These are phyloP conservation scores for Zygothrica quintamaculata DNA, from an alignment of 2,888 invertebrate genomes.

Conservation along the genomic window DNA sequence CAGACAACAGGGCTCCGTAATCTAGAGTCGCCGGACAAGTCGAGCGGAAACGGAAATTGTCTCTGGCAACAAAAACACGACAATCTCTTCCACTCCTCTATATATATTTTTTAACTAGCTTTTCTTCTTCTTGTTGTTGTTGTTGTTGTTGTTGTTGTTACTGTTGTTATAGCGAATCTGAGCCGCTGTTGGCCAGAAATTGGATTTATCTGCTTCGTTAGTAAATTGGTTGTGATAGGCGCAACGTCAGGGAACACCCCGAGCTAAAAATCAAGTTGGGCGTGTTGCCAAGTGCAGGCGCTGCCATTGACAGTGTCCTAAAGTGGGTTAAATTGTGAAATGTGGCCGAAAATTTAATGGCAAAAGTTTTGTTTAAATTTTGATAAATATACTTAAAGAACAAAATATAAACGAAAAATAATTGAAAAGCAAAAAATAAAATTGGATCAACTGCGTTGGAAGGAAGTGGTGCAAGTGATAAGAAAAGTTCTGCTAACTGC, in stretches of 20 bases:
- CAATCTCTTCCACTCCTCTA: conserved; percentile 7
- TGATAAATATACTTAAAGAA: not conserved
- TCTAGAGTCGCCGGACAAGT: conserved; percentile 52
- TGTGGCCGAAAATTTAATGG: not conserved
- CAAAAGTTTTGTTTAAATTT: not conserved
- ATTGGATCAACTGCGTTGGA: no score
- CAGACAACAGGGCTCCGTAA: conserved; percentile 31
- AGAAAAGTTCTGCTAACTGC: not conserved
- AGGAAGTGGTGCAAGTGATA: not conserved
- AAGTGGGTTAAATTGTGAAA: not conserved
- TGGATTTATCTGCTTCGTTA: conserved; percentile 81
- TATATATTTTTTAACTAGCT: conserved; percentile 15
- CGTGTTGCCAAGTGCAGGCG: conserved; percentile 55
- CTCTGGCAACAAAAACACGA: conserved; percentile 44
- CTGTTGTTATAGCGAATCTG: conserved; percentile 27
- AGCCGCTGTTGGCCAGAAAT: conserved; percentile 67
- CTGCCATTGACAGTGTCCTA: conserved; percentile 34
- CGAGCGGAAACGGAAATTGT: conserved; percentile 74
- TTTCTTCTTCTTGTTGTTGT: conserved; percentile 34
- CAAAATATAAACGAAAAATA: not conserved
- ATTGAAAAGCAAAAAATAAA: no score
- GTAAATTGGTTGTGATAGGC: conserved; percentile 80
- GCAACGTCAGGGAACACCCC: conserved; percentile 52
- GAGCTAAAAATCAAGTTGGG: conserved; percentile 42
- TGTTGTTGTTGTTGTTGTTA: conserved; percentile 29